Evolutionary conservation across 2,888 invertebrate species (phyloP), one percentile per base, ranked within the genome.

Genomic region (Neoascia interrupta): DNA sequence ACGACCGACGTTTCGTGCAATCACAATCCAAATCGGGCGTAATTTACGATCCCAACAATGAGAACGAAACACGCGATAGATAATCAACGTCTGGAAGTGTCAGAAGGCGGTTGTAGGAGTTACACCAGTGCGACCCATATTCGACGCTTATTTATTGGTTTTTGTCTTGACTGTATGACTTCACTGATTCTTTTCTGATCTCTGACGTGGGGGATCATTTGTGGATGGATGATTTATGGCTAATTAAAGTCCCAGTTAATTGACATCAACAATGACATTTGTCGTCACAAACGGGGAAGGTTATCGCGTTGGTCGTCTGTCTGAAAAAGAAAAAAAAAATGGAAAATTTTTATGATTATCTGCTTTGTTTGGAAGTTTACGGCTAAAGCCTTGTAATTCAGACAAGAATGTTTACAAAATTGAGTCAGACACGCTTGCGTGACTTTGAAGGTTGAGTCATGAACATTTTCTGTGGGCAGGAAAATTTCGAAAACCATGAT

Each of bases 1-100:
- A 66, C 68, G 79, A 73, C 66, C 15, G n/a, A n/a, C n/a, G n/a
- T 31, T 54, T 53, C 58, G 47, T 64, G 76, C 64, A 76, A 79
- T 79, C 79, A 73, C 61, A 79, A 66, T 56, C 79, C 64, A 60
- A 37, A 76, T 54, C 72, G 72, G 72, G 60, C 64, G 76, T 76
- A 60, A 72, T 66, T 76, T 76, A 76, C 64, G 72, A 64, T 53
- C n/a, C 49, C n/a, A n/a, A 31, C 31, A n/a, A n/a, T 54, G 45
- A 51, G 63, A 58, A n/a, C 16, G 56, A 47, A 23, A 45, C 64
- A 43, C 41, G 3, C 70, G 64, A 72, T 70, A 54, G 13, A 56
- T 26, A 69, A 49, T 63, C 56, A 69, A 36, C 54, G n/a, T 61
- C 28, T n/a, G 18, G 15, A 13, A 19, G 26, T 28, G 21, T 26